Evolutionary conservation across 2,888 invertebrate species (phyloP).

Genomic region (Nysson spinosus): DNA sequence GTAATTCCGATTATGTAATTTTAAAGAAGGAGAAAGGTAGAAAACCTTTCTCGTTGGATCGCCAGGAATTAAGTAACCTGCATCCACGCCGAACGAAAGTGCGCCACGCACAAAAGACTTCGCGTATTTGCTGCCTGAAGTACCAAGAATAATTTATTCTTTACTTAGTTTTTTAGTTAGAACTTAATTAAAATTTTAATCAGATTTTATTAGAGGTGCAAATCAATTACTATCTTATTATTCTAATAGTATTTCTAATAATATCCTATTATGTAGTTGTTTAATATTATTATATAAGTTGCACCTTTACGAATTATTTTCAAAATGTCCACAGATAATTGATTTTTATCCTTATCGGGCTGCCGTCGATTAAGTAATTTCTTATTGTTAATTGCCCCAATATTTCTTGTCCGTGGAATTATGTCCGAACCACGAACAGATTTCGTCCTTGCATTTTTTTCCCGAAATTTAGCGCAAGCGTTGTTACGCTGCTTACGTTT

Average conservation of each 20-base stretch:
- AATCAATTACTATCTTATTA: too few relatives aligned
- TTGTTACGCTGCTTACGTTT: constrained; percentile 29
- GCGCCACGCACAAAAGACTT: constrained; percentile 45
- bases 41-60: constrained; percentile 32
- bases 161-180: too few relatives aligned
- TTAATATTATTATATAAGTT: too few relatives aligned
- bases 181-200: background rate
- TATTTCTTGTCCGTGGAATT: background rate
- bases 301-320: background rate
- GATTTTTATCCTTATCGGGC: too few relatives aligned
- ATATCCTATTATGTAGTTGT: too few relatives aligned
- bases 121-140: constrained; percentile 17
- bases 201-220: too few relatives aligned
- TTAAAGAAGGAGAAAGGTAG: constrained; percentile 27
- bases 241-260: too few relatives aligned
- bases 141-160: background rate
- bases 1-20: background rate
- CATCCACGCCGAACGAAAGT: constrained; percentile 46
- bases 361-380: too few relatives aligned
- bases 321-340: background rate
- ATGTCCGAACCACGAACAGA: background rate
- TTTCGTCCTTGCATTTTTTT: constrained; percentile 18
- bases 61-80: constrained; percentile 49
- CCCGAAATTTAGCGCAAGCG: constrained; percentile 42
- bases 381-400: too few relatives aligned